Percentiles rank a stretch among this genome's conserved stretches.
Evolutionary conservation across 2,888 invertebrate genomes (phyloP).

Genomic region (Meloe dianella): DNA sequence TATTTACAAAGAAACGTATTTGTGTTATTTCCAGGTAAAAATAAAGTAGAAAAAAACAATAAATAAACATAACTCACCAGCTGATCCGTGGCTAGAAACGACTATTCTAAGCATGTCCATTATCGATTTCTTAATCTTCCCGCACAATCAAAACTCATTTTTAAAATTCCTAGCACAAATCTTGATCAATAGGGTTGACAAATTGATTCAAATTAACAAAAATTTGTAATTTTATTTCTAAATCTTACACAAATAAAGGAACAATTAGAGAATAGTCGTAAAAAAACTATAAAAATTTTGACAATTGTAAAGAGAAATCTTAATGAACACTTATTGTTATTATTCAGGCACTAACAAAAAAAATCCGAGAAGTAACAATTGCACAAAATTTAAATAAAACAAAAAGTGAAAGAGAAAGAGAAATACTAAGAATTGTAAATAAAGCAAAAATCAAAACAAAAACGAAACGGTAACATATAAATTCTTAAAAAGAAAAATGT

Average conservation of each 20-base stretch:
- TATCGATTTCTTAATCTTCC: neutral
- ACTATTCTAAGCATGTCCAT: neutral
- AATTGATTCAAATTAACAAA: no score
- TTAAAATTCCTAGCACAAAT: neutral
- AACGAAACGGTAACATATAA: neutral
- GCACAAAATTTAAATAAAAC: no score
- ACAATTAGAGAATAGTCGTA: no score
- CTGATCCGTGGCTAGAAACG: neutral
- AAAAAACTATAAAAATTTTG: neutral
- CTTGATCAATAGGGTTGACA: no score
- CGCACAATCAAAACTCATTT: no score
- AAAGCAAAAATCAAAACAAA: neutral
- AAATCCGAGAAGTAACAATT: no score
- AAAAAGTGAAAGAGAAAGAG: no score
- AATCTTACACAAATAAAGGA: neutral
- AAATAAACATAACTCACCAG: neutral
- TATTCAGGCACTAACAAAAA: no score
- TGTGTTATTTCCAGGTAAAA: no score
- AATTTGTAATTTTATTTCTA: neutral
- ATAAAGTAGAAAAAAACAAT: no score
- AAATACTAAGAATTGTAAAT: neutral
- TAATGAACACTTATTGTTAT: neutral
- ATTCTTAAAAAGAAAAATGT: neutral
- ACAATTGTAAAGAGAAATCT: neutral
- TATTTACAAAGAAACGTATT: no score